Evolutionary conservation across 2,113 vertebrate species (phyloP), one percentile per base, ranked within the genome.

Genomic region (Microcebus jonahi): DNA sequence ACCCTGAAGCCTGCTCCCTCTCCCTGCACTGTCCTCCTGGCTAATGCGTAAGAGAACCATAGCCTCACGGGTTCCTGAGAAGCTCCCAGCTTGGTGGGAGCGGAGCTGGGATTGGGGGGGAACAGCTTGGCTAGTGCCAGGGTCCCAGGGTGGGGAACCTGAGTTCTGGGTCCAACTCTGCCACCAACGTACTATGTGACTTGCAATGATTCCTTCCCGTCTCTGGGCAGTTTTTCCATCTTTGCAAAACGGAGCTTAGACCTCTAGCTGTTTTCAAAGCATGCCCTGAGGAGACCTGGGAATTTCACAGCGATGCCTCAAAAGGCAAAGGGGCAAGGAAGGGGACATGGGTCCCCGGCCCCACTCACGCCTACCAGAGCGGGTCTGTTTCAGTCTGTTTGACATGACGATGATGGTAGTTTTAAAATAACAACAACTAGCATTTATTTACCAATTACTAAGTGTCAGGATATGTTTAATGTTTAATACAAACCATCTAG

Each of bases 101-200:
- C 5, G 25, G 8, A 50, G 67, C 31, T 39, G 73, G 73, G 14
- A 0, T n/a, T 31, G 55, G 3, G 34, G 65, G 65, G 59, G 20
- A 79, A 83, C 31, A 57, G 31, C 39, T 21, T 42, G 17, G n/a
- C 29, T 48, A 50, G 77, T 4, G 39, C 20, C 29, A 23, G 57
- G 42, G 36, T 3, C 53, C 18, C 34, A 27, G 34, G 34, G 5
- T 11, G 4, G n/a, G 59, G 27, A 79, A 55, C 17, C 48, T 63
- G 63, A 48, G 10, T 20, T 70, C 81, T 4, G 36, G 8, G 34
- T 88, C 65, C 59, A 63, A 42, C 7, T 82, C 63, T 29, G 15
- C 36, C 14, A 25, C 45, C 13, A 14, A 39, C 17, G 1, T 23
- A 5, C 48, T 3, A 0, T 23, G 7, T 18, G 10, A 76, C 17